Percentiles rank a stretch among this genome's conserved stretches.
Conservation (phyloP, 2,888 invertebrate species). For the Macrosiphum euphorbiae region DNA sequence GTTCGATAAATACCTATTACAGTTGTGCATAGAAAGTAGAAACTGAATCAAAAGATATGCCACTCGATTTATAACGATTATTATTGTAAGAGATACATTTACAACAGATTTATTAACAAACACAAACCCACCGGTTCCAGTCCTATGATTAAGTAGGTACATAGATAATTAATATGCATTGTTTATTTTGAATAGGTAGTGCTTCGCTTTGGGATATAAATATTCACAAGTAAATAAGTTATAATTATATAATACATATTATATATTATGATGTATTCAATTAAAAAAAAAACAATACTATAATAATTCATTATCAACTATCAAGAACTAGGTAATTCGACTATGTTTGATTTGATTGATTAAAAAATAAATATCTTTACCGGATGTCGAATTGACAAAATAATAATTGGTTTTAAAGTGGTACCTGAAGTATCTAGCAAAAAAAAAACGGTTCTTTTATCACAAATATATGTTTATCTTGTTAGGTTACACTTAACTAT, state of each 20-base stretch:
- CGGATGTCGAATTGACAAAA: neutral
- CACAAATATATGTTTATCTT: neutral
- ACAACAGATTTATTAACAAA: neutral
- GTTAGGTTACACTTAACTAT: neutral
- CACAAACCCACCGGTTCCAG: neutral
- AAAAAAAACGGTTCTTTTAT: neutral
- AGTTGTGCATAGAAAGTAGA: neutral
- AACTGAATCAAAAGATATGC: neutral
- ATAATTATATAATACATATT: neutral
- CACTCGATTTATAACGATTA: neutral
- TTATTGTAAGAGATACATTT: neutral
- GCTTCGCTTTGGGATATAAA: neutral
- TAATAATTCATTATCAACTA: neutral
- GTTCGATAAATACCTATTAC: neutral
- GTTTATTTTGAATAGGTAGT: neutral
- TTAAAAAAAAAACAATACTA: neutral
- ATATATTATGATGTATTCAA: neutral
- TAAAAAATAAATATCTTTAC: neutral
- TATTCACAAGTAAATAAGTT: neutral
- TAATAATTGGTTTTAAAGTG: neutral
- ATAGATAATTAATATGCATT: neutral
- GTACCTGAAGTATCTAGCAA: neutral
- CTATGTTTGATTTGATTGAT: neutral
- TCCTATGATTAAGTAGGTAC: neutral
- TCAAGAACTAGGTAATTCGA: neutral